Percentiles rank a stretch among this genome's conserved stretches.
Evolutionary conservation across 2,113 vertebrate genomes (phyloP).

Genomic region (Pelecanoides urinatrix): DNA sequence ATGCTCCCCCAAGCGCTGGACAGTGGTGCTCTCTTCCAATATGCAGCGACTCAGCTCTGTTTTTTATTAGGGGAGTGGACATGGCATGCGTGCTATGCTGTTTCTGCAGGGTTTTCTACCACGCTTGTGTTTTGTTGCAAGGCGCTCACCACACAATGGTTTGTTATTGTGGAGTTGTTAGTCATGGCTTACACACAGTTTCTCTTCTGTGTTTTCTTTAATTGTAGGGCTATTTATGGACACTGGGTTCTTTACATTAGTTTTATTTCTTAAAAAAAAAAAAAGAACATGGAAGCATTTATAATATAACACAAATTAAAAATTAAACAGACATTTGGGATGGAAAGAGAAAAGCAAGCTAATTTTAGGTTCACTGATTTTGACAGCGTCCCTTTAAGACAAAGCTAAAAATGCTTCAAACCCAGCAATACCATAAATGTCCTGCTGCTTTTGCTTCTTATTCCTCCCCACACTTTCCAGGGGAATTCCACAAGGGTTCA

Average conservation of each 20-base stretch:
- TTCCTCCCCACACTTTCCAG: slow-evolving; percentile 71
- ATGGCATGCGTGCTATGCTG: neutral
- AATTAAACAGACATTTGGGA: neutral
- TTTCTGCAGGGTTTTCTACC: neutral
- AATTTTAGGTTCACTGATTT: slow-evolving; percentile 30
- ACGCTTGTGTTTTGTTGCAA: neutral
- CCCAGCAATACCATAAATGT: slow-evolving; percentile 76
- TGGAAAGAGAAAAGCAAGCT: slow-evolving; percentile 19
- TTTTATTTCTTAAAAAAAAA: neutral
- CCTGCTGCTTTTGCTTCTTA: slow-evolving; percentile 64
- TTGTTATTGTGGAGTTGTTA: slow-evolving; percentile 25
- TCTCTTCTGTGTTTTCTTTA: slow-evolving; percentile 49
- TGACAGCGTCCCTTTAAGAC: slow-evolving; percentile 63
- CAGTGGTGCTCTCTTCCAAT: neutral
- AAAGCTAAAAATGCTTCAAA: slow-evolving; percentile 65
- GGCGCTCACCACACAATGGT: neutral
- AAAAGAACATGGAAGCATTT: neutral
- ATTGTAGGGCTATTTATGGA: neutral
- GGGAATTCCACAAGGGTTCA: slow-evolving; percentile 71
- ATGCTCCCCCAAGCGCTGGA: neutral
- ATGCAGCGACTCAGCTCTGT: neutral
- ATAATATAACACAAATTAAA: neutral
- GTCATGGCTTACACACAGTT: neutral
- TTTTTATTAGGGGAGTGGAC: neutral
- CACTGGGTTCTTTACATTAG: neutral